phyloP scores from a whole-genome alignment of 2,113 vertebrate species.

The Amblyopsis rosae region DNA sequence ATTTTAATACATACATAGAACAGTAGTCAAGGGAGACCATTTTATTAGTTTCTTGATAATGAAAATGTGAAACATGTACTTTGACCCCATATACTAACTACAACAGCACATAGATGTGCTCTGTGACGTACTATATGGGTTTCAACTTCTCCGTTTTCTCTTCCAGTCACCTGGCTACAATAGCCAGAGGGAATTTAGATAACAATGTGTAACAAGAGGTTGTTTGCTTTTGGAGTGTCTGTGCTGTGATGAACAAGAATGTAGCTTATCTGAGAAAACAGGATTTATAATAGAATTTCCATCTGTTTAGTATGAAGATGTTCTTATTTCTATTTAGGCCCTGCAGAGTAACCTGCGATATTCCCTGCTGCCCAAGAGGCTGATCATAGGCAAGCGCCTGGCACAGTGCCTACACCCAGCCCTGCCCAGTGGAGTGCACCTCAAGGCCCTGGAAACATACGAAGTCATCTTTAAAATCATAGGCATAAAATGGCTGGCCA shows the following conservation, averaged over 20 bases:
- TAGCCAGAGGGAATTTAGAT: too few relatives aligned
- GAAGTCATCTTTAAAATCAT: conserved; percentile 98
- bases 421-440: conserved; percentile 93
- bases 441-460: conserved; percentile 96
- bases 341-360: conserved; percentile 96
- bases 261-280: too few relatives aligned
- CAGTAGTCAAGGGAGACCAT: too few relatives aligned
- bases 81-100: neutral
- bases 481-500: conserved; percentile 91
- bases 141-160: too few relatives aligned
- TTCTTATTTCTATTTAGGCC: conserved; percentile 74
- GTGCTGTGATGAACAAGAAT: too few relatives aligned
- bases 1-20: neutral
- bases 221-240: neutral
- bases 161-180: too few relatives aligned
- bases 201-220: neutral
- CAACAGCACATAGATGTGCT: too few relatives aligned
- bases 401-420: conserved; percentile 96
- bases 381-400: conserved; percentile 93
- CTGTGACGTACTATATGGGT: too few relatives aligned
- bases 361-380: conserved; percentile 86
- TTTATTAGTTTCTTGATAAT: too few relatives aligned
- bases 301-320: too few relatives aligned
- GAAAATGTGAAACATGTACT: neutral
- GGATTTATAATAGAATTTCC: too few relatives aligned